phyloP scores from a whole-genome alignment of 2,113 vertebrate genomes.

The Indicator maculatus region DNA sequence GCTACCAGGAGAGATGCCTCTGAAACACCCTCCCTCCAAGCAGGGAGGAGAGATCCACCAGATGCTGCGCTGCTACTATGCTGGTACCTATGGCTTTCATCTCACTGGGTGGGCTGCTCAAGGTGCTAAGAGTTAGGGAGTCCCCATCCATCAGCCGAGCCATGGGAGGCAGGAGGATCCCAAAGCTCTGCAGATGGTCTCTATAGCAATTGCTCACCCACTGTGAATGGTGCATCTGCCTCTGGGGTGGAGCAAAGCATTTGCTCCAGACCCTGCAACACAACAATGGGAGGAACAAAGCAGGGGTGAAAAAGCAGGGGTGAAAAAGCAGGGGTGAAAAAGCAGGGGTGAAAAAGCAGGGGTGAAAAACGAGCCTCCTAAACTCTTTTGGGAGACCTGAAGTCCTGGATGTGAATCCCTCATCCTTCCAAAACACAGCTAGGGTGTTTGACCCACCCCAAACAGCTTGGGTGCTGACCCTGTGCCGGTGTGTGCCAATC shows the following conservation, averaged over 20 bases:
- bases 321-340: not conserved
- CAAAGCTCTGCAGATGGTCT: conserved; percentile 37
- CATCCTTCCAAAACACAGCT: not conserved
- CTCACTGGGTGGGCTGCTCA: conserved; percentile 1
- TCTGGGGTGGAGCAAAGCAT: conserved; percentile 20
- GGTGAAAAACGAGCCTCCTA: not conserved
- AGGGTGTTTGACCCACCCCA: not conserved
- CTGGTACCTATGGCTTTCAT: not conserved
- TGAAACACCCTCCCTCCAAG: not conserved
- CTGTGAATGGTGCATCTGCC: not conserved
- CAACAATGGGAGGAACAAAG: not conserved
- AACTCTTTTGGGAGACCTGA: not conserved
- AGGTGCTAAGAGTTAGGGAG: not conserved
- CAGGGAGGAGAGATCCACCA: not conserved
- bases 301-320: not conserved
- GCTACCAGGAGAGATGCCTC: not conserved
- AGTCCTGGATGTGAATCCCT: not conserved
- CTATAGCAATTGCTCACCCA: conserved; percentile 40
- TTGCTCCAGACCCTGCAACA: not conserved
- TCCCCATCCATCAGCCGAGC: not conserved
- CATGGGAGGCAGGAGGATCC: conserved; percentile 14
- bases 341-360: not conserved
- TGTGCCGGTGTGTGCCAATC: fast-evolving
- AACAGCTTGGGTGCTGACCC: not conserved
- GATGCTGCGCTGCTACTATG: fast-evolving